Percentiles rank a stretch among this genome's conserved stretches.
Evolutionary conservation across 2,888 invertebrate species (phyloP).

Genomic region (Boloria selene): DNA sequence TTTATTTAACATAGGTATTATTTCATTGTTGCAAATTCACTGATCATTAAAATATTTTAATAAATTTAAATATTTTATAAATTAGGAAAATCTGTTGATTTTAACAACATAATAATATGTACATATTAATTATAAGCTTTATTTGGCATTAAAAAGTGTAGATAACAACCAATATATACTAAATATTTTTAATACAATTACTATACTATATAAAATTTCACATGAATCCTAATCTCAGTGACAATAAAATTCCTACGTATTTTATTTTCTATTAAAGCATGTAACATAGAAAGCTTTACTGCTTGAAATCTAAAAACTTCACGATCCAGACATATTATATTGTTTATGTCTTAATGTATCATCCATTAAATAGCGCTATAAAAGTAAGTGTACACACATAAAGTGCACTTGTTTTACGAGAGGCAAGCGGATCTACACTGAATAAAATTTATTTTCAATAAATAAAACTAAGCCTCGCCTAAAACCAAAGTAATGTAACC

Average conservation of each 20-base stretch:
- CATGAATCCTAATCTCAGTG: too few relatives aligned
- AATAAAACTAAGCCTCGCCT: too few relatives aligned
- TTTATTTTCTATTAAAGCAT: not conserved
- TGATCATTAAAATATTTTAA: slow-evolving; percentile 79
- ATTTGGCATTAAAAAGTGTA: too few relatives aligned
- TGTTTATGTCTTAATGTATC: slow-evolving; percentile 43
- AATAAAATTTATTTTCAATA: slow-evolving; percentile 3
- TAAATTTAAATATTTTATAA: slow-evolving; percentile 46
- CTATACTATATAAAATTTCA: too few relatives aligned
- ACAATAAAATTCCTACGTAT: too few relatives aligned
- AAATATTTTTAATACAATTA: too few relatives aligned
- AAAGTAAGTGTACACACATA: slow-evolving; percentile 49
- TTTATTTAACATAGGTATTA: slow-evolving; percentile 1
- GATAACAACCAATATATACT: too few relatives aligned
- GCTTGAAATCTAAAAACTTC: slow-evolving; percentile 10
- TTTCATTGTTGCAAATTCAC: not conserved
- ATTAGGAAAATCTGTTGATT: too few relatives aligned
- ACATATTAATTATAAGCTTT: too few relatives aligned
- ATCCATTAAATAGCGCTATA: slow-evolving; percentile 44
- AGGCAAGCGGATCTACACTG: slow-evolving; percentile 36
- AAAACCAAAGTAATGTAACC: too few relatives aligned
- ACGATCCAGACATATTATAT: slow-evolving; percentile 25
- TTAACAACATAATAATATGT: too few relatives aligned
- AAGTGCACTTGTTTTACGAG: slow-evolving; percentile 47
- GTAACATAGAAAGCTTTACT: slow-evolving; percentile 16